Evolutionary conservation across 2,888 invertebrate genomes (phyloP).

Genomic region (Athalia circularis): DNA sequence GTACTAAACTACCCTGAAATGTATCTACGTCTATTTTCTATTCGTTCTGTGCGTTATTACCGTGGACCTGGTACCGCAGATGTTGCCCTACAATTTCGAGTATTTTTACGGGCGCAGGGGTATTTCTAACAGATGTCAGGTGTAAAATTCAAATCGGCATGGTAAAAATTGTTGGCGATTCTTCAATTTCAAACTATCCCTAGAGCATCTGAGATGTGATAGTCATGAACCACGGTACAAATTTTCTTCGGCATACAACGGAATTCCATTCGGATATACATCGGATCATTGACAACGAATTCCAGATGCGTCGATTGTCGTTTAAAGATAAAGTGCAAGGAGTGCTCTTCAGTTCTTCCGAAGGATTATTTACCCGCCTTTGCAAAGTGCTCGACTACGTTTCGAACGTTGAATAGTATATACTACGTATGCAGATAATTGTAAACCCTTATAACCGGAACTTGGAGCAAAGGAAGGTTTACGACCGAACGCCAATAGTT

Average conservation of each 20-base stretch:
- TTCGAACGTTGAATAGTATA: not conserved
- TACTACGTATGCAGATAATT: not conserved
- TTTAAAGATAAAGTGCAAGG: not conserved
- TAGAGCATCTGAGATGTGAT: no score
- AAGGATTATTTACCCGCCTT: not conserved
- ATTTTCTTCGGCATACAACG: not conserved
- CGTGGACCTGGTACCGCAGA: no score
- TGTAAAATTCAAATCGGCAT: no score
- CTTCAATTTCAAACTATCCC: no score
- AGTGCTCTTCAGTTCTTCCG: not conserved
- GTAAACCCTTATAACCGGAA: not conserved
- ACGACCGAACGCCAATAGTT: constrained; percentile 29
- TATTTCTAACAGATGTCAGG: no score
- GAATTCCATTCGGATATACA: not conserved
- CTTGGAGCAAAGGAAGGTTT: not conserved
- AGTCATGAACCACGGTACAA: not conserved
- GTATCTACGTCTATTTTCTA: no score
- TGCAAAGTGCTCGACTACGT: not conserved
- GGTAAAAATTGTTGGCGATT: no score
- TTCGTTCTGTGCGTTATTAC: no score
- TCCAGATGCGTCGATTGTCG: not conserved
- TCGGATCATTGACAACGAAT: not conserved
- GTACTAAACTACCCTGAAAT: no score
- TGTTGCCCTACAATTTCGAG: no score
- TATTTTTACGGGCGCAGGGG: no score